phyloP scores from a whole-genome alignment of 2,113 vertebrate species.

The Tachycineta bicolor region DNA sequence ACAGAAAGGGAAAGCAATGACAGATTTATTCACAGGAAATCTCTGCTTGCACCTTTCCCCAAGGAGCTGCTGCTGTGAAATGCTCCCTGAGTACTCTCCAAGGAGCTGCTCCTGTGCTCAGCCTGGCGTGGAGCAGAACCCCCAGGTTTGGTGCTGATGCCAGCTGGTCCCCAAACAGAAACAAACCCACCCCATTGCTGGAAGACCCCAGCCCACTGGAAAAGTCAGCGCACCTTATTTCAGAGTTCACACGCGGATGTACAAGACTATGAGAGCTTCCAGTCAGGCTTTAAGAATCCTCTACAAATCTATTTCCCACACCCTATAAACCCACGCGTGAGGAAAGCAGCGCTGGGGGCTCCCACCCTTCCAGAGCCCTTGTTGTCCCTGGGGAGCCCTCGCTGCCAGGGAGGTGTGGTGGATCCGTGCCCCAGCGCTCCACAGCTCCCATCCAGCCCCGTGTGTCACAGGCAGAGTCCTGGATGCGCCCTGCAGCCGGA shows the following conservation, averaged over 20 bases:
- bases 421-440: not conserved
- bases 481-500: not conserved
- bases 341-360: not conserved
- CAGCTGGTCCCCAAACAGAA: not conserved
- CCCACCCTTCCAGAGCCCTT: not conserved
- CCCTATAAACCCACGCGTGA: rapidly evolving
- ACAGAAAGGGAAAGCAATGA: not conserved
- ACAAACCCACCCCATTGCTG: not conserved
- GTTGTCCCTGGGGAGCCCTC: not conserved
- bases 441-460: rapidly evolving
- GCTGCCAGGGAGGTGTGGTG: rapidly evolving
- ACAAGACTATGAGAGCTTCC: too few relatives aligned
- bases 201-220: too few relatives aligned
- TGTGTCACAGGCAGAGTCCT: rapidly evolving
- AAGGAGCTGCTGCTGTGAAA: not conserved
- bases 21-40: not conserved
- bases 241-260: too few relatives aligned
- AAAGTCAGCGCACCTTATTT: too few relatives aligned
- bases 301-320: too few relatives aligned
- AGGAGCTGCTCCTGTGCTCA: not conserved
- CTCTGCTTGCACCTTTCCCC: not conserved
- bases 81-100: not conserved
- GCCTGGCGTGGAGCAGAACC: rapidly evolving
- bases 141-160: rapidly evolving
- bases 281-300: too few relatives aligned